Percentiles rank a stretch among this genome's conserved stretches.
These are phyloP conservation scores for Habropoda laboriosa DNA, from an alignment of 1,140 invertebrate species.

Conservation along the genomic window DNA sequence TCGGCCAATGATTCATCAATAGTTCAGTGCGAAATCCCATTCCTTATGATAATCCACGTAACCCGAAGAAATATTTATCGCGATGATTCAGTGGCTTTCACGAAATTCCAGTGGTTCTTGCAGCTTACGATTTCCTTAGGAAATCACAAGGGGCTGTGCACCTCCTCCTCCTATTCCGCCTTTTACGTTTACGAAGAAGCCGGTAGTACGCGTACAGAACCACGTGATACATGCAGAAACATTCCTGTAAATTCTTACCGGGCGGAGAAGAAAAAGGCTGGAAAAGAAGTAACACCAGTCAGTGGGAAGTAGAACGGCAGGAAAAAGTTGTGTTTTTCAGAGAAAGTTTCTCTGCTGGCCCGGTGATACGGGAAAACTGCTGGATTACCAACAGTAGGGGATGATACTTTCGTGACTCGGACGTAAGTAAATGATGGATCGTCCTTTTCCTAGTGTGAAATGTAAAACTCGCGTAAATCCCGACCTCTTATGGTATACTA, in stretches of 20 bases:
- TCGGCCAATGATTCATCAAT: slow-evolving; percentile 64
- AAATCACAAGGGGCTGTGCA: slow-evolving; percentile 43
- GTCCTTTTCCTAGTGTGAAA: slow-evolving; percentile 65
- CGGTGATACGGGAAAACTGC: slow-evolving; percentile 65
- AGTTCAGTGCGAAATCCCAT: slow-evolving; percentile 77
- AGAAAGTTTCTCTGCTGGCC: slow-evolving; percentile 67
- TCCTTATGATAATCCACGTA: slow-evolving; percentile 75
- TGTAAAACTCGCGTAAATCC: slow-evolving; percentile 78
- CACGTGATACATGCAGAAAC: slow-evolving; percentile 70
- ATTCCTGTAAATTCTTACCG: slow-evolving; percentile 49
- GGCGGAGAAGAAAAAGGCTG: slow-evolving; percentile 32
- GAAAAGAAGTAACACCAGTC: neutral
- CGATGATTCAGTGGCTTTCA: slow-evolving; percentile 61
- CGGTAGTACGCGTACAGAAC: slow-evolving; percentile 22
- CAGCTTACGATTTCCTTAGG: slow-evolving; percentile 39
- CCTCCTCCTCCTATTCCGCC: slow-evolving; percentile 46
- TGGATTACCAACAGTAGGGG: slow-evolving; percentile 69
- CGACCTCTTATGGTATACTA: slow-evolving; percentile 58
- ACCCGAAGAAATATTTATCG: slow-evolving; percentile 77
- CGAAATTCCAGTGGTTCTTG: slow-evolving; percentile 57
- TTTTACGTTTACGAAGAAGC: slow-evolving; percentile 53
- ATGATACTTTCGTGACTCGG: slow-evolving; percentile 75
- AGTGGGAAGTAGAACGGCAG: slow-evolving; percentile 3
- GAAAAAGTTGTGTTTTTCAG: slow-evolving; percentile 69
- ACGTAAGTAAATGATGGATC: slow-evolving; percentile 79